Percentiles rank a stretch among this genome's conserved stretches.
Conservation (phyloP, 2,888 invertebrate genomes). For the Lepeophtheirus nordmannii region DNA sequence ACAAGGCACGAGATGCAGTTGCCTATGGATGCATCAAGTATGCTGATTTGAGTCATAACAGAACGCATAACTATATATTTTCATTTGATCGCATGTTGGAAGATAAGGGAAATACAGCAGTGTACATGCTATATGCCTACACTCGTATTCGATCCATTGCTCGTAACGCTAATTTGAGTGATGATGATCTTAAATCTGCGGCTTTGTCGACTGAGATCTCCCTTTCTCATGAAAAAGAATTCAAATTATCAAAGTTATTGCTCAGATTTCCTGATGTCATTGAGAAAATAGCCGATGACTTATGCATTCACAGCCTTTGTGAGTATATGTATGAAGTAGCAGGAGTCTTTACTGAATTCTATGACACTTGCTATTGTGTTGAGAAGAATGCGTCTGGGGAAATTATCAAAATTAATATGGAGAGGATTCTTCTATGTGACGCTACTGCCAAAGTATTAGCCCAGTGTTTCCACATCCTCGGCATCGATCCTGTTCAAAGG, state of each 20-base stretch:
- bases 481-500: slow-evolving; percentile 72
- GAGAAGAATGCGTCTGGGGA: slow-evolving; percentile 65
- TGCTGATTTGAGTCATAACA: slow-evolving; percentile 83
- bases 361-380: slow-evolving; percentile 91
- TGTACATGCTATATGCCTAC: slow-evolving; percentile 83
- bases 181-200: slow-evolving; percentile 46
- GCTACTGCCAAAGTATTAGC: slow-evolving; percentile 73
- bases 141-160: slow-evolving; percentile 85
- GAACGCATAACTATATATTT: slow-evolving; percentile 62
- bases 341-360: slow-evolving; percentile 87
- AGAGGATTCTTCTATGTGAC: slow-evolving; percentile 77
- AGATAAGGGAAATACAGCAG: slow-evolving; percentile 96
- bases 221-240: slow-evolving; percentile 76
- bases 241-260: slow-evolving; percentile 61
- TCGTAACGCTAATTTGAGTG: slow-evolving; percentile 52
- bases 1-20: slow-evolving; percentile 67
- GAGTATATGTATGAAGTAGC: slow-evolving; percentile 89
- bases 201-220: slow-evolving; percentile 39
- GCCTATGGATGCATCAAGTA: slow-evolving; percentile 98
- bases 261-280: slow-evolving; percentile 74
- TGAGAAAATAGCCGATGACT: slow-evolving; percentile 59
- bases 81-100: slow-evolving; percentile 64
- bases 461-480: slow-evolving; percentile 74
- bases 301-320: slow-evolving; percentile 71
- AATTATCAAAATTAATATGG: slow-evolving; percentile 58